Conservation (phyloP, 2,888 invertebrate species). For the Calliopum simillimum region DNA sequence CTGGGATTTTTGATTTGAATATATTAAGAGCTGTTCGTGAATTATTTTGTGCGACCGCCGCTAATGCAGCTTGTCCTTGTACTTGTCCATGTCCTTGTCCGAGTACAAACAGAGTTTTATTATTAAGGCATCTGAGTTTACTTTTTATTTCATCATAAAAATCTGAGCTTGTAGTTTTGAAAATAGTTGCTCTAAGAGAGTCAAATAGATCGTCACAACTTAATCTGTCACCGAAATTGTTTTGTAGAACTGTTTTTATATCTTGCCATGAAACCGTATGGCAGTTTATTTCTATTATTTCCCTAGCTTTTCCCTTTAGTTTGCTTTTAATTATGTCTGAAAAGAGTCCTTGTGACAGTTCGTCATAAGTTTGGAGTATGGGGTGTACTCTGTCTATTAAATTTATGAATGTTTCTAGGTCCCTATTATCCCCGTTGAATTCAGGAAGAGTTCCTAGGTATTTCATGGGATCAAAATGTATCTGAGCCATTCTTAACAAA, state of each 20-base stretch:
- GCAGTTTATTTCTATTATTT: slow-evolving; percentile 43
- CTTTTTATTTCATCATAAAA: slow-evolving; percentile 43
- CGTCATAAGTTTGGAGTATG: slow-evolving; percentile 35
- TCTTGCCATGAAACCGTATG: slow-evolving; percentile 41
- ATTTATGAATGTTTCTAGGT: slow-evolving; percentile 32
- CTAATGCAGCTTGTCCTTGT: slow-evolving; percentile 19
- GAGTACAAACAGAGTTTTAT: slow-evolving; percentile 35
- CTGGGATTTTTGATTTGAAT: slow-evolving; percentile 45
- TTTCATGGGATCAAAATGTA: slow-evolving; percentile 34
- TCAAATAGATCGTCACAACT: slow-evolving; percentile 41
- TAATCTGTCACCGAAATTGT: slow-evolving; percentile 43
- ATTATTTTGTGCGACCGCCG: slow-evolving; percentile 38
- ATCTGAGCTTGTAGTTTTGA: slow-evolving; percentile 38
- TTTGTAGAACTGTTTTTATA: slow-evolving; percentile 38
- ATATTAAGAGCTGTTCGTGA: slow-evolving; percentile 41
- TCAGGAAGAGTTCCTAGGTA: slow-evolving; percentile 35
- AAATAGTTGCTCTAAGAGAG: slow-evolving; percentile 30
- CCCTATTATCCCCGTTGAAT: slow-evolving; percentile 33
- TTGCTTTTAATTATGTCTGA: too few relatives aligned
- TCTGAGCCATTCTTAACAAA: slow-evolving; percentile 21
- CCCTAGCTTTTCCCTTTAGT: slow-evolving; percentile 41
- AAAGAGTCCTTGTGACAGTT: too few relatives aligned
- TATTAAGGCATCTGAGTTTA: slow-evolving; percentile 38
- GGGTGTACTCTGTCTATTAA: slow-evolving; percentile 40
- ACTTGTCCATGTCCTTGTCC: too few relatives aligned